Percentiles rank a stretch among this genome's conserved stretches.
phyloP scores from a whole-genome alignment of 2,113 vertebrate species.

The Pantherophis guttatus region DNA sequence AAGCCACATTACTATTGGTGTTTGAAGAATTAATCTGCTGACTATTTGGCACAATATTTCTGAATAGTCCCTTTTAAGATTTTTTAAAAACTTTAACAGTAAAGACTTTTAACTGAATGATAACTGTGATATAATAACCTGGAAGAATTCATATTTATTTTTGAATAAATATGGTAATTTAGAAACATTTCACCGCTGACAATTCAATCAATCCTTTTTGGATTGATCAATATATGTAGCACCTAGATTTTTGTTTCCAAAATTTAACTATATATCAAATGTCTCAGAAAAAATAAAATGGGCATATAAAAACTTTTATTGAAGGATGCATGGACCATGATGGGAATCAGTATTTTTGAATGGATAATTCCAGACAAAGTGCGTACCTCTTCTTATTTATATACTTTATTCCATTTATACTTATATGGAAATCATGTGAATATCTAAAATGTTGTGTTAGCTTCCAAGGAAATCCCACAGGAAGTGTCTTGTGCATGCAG shows the following conservation, averaged over 20 bases:
- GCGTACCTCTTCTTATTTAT: not conserved
- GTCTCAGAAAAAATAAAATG: not conserved
- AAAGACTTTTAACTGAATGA: not conserved
- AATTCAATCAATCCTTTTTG: not conserved
- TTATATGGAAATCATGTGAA: not conserved
- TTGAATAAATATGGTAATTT: not conserved
- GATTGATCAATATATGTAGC: not conserved
- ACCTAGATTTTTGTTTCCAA: not conserved
- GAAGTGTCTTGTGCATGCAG: not conserved
- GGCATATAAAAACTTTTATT: not conserved
- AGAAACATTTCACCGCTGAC: not conserved
- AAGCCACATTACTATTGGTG: not conserved
- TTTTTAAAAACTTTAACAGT: not conserved
- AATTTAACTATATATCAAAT: not conserved
- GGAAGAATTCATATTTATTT: not conserved
- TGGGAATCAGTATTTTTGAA: not conserved
- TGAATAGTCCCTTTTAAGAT: not conserved
- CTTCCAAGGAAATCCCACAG: not conserved
- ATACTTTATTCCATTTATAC: too few species aligned
- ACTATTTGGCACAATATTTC: not conserved
- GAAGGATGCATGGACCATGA: not conserved
- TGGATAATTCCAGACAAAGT: not conserved
- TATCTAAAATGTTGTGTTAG: not conserved
- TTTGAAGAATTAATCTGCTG: not conserved
- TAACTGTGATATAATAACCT: not conserved